Evolutionary conservation across 1,140 invertebrate genomes (phyloP), one percentile per base, ranked within the genome.

Genomic region (Bradysia coprophila): DNA sequence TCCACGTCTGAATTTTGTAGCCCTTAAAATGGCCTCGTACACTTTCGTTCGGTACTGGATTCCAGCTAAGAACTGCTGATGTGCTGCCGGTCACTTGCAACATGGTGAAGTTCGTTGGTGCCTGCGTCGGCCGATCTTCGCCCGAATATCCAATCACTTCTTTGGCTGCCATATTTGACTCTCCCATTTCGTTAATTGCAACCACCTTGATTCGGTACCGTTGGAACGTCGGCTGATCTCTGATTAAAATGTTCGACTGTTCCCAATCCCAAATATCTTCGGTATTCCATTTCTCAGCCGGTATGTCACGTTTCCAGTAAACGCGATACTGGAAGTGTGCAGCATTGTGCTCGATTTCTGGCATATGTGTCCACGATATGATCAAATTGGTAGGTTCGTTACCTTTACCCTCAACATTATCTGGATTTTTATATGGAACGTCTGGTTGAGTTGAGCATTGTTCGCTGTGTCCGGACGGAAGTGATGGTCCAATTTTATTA

Each of bases 1-100:
- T 88, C 91, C 91, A 95, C 2, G 84, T 92, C 62, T 91, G 83
- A 41, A 96, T 88, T 62, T 93, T 93, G 59, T 96, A 97, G 10
- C 92, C 92, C 51, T 80, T 82, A 58, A 96, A 90, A 59, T 94
- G 82, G n/a, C 92, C 92, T 19, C 75, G 65, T 1, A 94, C 74
- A 1, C 79, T 78, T 37, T 84, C 75, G 0, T 71, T 56, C 1
- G 75, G 55, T 0, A 93, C 87, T 1, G 81, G 72, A 60, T 76
- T 74, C 90, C 90, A 93, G 40, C 74, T 76, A n/a, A 94, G 64
- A 15, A 81, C 53, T 0, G 87, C 89, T 4, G 71, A 76, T 33
- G 77, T 87, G 13, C 78, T 75, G 13, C 76, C 73, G 19, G 72
- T 75, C 13, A 88, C 67, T 51, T 81, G 67, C 0, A 77, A 57